Evolutionary conservation across 2,888 invertebrate genomes (phyloP), one percentile per base, ranked within the genome.

Genomic region (Mimas tiliae): DNA sequence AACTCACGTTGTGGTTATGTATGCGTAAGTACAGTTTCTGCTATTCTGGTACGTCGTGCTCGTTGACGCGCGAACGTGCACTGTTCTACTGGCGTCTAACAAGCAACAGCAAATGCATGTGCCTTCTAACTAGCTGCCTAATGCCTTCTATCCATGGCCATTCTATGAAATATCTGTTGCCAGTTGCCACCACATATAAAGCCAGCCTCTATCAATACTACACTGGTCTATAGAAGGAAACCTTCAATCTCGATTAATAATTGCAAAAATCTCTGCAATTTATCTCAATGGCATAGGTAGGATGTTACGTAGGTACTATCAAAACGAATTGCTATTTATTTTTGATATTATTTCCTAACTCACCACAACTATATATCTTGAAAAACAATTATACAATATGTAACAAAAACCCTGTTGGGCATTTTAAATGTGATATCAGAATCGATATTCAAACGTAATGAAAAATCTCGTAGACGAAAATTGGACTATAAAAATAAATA

Each of bases 111-210:
- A 67, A 62, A 66, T 66, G 65, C 69, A 38, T 55, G 64, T 68
- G 73, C 70, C 53, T 64, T 45, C 53, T 50, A 50, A 21, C 70
- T 69, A 69, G 70, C 68, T 70, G 34, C 21, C 27, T 27, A 27
- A 27, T 16, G 47, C 55, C 66, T 34, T 48, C 70, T 71, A 70
- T 67, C 68, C 69, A 68, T 72, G 69, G 68, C 69, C 69, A 69
- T 65, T 75, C 75, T 80, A 72, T 76, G 79, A 80, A 81, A 81
- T 73, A 75, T 38, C 68, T 72, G 66, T 67, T 65, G 63, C 58
- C 19, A 42, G 67, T 67, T 65, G 64, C 58, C 14, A 58, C 19
- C 71, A 68, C 64, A 50, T 62, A 66, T 64, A 52, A 38, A 16
- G 16, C 42, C 42, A 38, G 38, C 42, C 16, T 34, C 19, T 19